phyloP scores from a whole-genome alignment of 2,113 vertebrate species.

The Leucoraja erinaceus region DNA sequence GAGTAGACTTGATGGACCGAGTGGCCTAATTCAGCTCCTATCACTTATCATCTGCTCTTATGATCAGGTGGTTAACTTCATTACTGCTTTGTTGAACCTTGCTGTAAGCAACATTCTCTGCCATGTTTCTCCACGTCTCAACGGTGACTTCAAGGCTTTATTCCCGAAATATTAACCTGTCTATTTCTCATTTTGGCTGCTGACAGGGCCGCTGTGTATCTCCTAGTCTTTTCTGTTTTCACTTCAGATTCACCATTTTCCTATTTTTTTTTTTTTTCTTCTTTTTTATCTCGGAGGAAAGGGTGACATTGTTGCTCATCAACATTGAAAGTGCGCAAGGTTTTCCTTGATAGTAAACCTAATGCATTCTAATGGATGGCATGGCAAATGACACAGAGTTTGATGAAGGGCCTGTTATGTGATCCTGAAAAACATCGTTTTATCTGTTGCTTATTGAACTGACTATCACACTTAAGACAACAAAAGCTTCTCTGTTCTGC shows the following conservation, averaged over 20 bases:
- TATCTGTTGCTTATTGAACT: conserved; percentile 31
- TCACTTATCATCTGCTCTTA: too few relatives aligned
- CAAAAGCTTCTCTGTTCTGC: conserved; percentile 20
- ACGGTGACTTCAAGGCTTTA: not conserved
- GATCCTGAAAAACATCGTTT: conserved; percentile 23
- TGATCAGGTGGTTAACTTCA: not conserved
- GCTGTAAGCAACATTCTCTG: not conserved
- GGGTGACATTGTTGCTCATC: conserved; percentile 15
- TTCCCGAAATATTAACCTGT: not conserved
- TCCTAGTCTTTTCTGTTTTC: not conserved
- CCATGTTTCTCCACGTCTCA: not conserved
- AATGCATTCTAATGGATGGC: conserved; percentile 19
- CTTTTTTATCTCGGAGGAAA: conserved; percentile 20
- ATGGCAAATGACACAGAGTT: conserved; percentile 25
- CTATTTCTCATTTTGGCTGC: not conserved
- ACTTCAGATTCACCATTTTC: not conserved
- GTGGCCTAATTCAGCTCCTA: too few relatives aligned
- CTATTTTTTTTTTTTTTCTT: not conserved
- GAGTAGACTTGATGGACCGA: too few relatives aligned
- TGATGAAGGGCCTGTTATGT: conserved; percentile 15
- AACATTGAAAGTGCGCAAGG: not conserved
- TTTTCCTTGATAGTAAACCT: not conserved
- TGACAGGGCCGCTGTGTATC: not conserved
- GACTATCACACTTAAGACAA: conserved; percentile 35
- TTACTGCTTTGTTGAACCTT: not conserved